Evolutionary conservation across 2,113 vertebrate species (phyloP), one percentile per base, ranked within the genome.

Genomic region (Lethenteron camtschaticum): DNA sequence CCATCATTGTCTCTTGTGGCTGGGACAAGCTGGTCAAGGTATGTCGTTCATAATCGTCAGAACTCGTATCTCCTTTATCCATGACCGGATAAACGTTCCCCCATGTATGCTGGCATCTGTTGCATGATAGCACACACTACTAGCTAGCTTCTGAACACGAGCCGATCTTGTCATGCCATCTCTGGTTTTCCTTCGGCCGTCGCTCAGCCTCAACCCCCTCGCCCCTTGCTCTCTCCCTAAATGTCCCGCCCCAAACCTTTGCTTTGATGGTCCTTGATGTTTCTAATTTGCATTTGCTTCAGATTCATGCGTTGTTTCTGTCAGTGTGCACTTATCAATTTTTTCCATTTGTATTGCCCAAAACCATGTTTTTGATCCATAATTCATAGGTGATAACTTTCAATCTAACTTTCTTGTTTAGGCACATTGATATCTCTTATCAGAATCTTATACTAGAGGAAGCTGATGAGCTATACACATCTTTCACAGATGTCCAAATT

Each of bases 21-120:
- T 97, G 92, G 90, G 92, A 96, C 78, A 96, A 89, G 73, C 80
- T 92, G 81, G 92, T 97, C 68, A 96, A 96, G 86, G 92, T 92
- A 75, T 9, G 71, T 4, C 5, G 2, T 9, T 6, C 8, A 71
- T 56, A 12, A 18, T 20, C 57, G 56, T 11, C 41, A 11, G 18
- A 69, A n/a, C 20, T 5, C 11, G 14, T 16, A n/a, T 24, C n/a
- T 71, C 16, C 55, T 56, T 68, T 71, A n/a, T 55, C 3, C 57
- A n/a, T 11, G 9, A 8, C n/a, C 10, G 10, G 24, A 66, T 66
- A 66, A 9, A 66, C 63, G 24, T 66, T 66, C 63, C 24, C 63
- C 63, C 10, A 41, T 41, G 1, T 41, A 24, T 41, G 41, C 41
- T 41, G 41, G 41, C 41, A 41, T 24, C n/a, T 66, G 10, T 66